phyloP scores from a whole-genome alignment of 2,797 vertebrate genomes.

The Discoglossus pictus region DNA sequence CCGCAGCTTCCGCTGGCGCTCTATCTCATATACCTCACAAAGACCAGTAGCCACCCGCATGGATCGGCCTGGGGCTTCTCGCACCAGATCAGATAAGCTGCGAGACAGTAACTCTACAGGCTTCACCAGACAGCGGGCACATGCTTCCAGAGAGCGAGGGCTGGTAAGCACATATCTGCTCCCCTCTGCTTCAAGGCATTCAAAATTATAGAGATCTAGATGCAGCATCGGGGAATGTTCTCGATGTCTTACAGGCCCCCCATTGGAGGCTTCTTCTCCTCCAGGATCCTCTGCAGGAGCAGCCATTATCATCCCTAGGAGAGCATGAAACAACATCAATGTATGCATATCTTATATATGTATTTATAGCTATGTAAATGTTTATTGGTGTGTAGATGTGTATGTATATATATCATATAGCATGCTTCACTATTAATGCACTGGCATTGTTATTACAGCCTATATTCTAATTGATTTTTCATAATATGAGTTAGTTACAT shows the following conservation, averaged over 20 bases:
- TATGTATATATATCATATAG: no score
- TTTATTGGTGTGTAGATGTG: no score
- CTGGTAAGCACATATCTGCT: conserved; percentile 96
- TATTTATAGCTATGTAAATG: no score
- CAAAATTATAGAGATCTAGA: conserved; percentile 94
- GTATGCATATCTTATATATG: no score
- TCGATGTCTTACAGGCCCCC: conserved; percentile 52
- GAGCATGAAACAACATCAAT: no score
- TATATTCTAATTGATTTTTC: no score
- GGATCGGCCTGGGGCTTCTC: conserved; percentile 88
- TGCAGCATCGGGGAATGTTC: conserved; percentile 82
- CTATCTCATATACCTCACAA: conserved; percentile 89
- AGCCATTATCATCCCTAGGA: conserved; percentile 74
- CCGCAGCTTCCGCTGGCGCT: conserved; percentile 85
- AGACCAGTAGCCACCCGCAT: conserved; percentile 90
- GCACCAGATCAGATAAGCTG: conserved; percentile 83
- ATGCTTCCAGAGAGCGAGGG: conserved; percentile 92
- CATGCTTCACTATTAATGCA: no score
- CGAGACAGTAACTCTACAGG: conserved; percentile 90
- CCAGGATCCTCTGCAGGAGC: conserved; percentile 64
- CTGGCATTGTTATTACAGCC: no score
- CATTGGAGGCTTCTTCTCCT: conserved; percentile 47
- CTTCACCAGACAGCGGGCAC: conserved; percentile 90
- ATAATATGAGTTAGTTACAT: no score
- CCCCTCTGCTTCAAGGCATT: conserved; percentile 87